These are phyloP conservation scores for Notamacropus eugenii DNA, from an alignment of 2,797 vertebrate genomes.

Conservation along the genomic window DNA sequence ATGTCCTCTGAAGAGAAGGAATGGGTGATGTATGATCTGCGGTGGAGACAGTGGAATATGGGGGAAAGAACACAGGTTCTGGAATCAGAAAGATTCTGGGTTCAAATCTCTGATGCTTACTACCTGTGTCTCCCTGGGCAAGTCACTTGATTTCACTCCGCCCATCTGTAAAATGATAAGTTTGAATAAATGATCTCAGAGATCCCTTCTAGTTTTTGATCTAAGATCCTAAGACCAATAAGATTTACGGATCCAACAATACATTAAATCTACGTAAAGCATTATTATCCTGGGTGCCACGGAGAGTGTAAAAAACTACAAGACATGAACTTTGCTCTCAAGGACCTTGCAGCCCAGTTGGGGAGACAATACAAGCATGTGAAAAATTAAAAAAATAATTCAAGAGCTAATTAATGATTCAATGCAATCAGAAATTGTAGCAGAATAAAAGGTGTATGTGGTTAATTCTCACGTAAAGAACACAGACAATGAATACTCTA, in stretches of 20 bases:
- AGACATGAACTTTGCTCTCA: background rate
- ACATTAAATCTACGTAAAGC: background rate
- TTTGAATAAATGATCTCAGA: background rate
- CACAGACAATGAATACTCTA: background rate
- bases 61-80: background rate
- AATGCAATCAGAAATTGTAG: background rate
- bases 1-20: background rate
- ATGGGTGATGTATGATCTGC: background rate
- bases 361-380: background rate
- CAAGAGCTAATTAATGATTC: background rate
- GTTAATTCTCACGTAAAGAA: background rate
- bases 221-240: background rate
- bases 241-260: background rate
- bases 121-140: background rate
- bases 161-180: background rate
- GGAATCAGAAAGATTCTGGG: background rate
- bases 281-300: background rate
- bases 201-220: background rate
- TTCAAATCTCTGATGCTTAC: background rate
- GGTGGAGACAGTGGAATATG: background rate
- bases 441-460: background rate
- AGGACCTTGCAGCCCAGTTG: background rate
- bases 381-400: background rate
- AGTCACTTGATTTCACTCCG: background rate
- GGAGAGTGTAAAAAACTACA: background rate